Conservation (phyloP, 2,797 vertebrate genomes). For the Rhinella marina region DNA sequence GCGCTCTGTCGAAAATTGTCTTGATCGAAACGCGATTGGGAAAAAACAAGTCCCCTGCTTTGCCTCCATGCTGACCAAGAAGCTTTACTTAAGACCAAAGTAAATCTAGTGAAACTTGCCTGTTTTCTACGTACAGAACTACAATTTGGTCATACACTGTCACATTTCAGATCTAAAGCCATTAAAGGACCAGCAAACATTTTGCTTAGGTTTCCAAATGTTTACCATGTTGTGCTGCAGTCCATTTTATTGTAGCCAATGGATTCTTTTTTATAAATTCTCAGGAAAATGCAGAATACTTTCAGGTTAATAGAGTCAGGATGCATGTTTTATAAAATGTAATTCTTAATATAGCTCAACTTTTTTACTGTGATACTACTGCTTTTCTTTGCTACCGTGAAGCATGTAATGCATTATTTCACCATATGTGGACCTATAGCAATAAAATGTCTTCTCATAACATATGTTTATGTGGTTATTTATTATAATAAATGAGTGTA, state of each 20-base stretch:
- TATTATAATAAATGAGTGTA: not conserved
- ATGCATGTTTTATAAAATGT: not conserved
- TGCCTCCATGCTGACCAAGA: conserved; percentile 96
- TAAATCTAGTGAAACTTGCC: not conserved
- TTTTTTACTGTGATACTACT: not conserved
- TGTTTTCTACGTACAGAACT: not conserved
- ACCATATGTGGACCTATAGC: not conserved
- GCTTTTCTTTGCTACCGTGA: not conserved
- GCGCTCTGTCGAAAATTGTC: conserved; percentile 76
- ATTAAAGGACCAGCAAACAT: not conserved
- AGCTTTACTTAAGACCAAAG: conserved; percentile 87
- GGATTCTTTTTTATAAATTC: not conserved
- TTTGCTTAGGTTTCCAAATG: not conserved
- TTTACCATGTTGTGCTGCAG: not conserved
- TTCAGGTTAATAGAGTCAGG: not conserved
- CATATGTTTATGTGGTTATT: not conserved
- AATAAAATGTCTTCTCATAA: not conserved
- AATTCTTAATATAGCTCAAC: not conserved
- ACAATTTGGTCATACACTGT: not conserved
- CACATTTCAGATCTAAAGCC: not conserved
- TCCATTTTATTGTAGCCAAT: not conserved
- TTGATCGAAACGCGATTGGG: conserved; percentile 76
- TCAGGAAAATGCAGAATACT: not conserved
- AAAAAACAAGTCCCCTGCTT: conserved; percentile 98
- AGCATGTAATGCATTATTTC: not conserved